Percentiles rank a stretch among this genome's conserved stretches.
phyloP scores from a whole-genome alignment of 1,140 invertebrate species.

The Argopecten irradians region DNA sequence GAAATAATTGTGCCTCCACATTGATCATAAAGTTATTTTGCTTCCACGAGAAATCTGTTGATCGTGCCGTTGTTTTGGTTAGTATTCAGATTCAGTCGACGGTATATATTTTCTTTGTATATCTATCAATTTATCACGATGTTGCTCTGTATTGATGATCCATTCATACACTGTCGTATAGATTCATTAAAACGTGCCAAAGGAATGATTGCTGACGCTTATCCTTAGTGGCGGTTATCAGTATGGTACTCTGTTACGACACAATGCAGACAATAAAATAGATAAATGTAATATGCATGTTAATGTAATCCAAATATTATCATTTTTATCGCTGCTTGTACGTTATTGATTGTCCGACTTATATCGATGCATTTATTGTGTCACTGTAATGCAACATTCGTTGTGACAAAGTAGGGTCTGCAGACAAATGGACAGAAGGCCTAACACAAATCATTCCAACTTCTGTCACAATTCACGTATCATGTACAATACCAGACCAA shows the following conservation, averaged over 20 bases:
- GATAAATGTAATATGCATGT: not conserved
- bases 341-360: no score
- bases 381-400: no score
- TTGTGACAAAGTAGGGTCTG: no score
- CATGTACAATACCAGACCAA: no score
- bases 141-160: not conserved
- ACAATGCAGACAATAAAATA: not conserved
- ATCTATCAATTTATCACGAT: not conserved
- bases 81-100: not conserved
- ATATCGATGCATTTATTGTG: no score
- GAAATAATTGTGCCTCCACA: not conserved
- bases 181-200: not conserved
- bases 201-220: not conserved
- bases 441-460: no score
- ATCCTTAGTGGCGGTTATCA: not conserved
- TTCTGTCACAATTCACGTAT: no score
- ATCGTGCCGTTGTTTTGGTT: not conserved
- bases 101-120: not conserved
- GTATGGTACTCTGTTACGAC: not conserved
- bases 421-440: no score
- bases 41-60: not conserved
- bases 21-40: not conserved
- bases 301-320: not conserved
- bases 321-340: no score
- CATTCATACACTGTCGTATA: not conserved